A percentile compares a stretch with the other conserved stretches of the same genome.
Evolutionary conservation across 2,797 vertebrate species (phyloP).

Genomic region (Rhabdophis nuchalis): DNA sequence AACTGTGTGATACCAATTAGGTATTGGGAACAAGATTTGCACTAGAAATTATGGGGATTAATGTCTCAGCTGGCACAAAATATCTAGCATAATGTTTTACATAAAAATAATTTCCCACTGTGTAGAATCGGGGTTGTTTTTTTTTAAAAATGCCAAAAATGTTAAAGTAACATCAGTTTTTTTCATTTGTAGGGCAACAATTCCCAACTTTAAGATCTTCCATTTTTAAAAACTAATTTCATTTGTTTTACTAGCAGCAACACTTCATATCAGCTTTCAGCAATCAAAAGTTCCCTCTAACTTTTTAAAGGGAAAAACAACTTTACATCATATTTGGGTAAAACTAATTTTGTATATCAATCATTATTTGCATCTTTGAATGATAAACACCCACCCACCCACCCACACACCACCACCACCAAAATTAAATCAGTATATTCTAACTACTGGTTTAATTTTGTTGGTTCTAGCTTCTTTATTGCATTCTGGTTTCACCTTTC

Average conservation of each 20-base stretch:
- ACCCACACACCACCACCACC: too few relatives aligned
- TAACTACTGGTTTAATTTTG: background rate
- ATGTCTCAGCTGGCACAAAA: background rate
- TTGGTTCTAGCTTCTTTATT: background rate
- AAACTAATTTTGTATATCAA: background rate
- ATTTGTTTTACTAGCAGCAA: background rate
- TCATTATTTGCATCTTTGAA: background rate
- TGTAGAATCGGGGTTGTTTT: background rate
- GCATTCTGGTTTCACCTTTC: background rate
- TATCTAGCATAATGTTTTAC: background rate
- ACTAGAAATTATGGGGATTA: background rate
- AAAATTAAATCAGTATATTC: too few relatives aligned
- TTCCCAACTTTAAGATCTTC: background rate
- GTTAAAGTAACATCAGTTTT: background rate
- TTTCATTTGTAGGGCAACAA: background rate
- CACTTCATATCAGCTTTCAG: background rate
- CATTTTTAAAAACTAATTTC: background rate
- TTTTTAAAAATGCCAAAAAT: background rate
- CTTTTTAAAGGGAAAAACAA: background rate
- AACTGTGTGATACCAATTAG: background rate
- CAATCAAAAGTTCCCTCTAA: background rate
- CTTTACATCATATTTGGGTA: background rate
- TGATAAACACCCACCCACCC: background rate
- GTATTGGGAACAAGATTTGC: background rate
- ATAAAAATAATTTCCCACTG: background rate